These are phyloP conservation scores for Bactericera cockerelli DNA, from an alignment of 1,140 invertebrate species.

Conservation along the genomic window DNA sequence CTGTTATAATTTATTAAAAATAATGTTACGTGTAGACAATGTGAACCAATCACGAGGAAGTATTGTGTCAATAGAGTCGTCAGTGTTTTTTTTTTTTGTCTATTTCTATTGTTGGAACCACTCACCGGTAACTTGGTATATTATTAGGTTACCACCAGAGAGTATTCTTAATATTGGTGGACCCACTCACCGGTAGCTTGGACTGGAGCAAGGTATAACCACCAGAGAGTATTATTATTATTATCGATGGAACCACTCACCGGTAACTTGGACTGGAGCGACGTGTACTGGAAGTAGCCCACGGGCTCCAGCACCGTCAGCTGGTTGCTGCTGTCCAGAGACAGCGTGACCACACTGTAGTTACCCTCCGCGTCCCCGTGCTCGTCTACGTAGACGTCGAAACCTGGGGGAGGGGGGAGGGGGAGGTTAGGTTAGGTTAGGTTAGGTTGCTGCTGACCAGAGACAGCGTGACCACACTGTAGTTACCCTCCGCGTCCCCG, in stretches of 20 bases:
- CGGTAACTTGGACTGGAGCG: slow-evolving; percentile 25
- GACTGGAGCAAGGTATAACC: slow-evolving; percentile 15
- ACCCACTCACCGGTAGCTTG: slow-evolving; percentile 28
- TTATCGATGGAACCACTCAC: slow-evolving; percentile 27
- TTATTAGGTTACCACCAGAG: too few relatives aligned
- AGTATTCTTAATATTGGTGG: too few relatives aligned
- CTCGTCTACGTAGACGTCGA: slow-evolving; percentile 61
- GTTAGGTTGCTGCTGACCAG: slow-evolving; percentile 32
- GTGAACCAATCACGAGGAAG: too few relatives aligned
- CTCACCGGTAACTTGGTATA: slow-evolving; percentile 28
- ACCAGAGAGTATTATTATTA: too few relatives aligned
- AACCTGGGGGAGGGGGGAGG: background rate
- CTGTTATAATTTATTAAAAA: too few relatives aligned
- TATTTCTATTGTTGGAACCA: too few relatives aligned
- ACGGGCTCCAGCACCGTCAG: slow-evolving; percentile 51
- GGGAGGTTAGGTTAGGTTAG: background rate
- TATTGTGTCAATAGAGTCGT: too few relatives aligned
- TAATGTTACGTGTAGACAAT: too few relatives aligned
- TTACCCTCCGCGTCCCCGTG: slow-evolving; percentile 84
- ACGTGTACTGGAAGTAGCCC: slow-evolving; percentile 46
- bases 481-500: slow-evolving; percentile 82
- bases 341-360: slow-evolving; percentile 65
- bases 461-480: slow-evolving; percentile 61
- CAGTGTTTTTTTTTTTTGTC: too few relatives aligned
- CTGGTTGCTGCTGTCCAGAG: slow-evolving; percentile 35